Evolutionary conservation across 2,113 vertebrate genomes (phyloP).

Genomic region (Neodon shergylaensis): DNA sequence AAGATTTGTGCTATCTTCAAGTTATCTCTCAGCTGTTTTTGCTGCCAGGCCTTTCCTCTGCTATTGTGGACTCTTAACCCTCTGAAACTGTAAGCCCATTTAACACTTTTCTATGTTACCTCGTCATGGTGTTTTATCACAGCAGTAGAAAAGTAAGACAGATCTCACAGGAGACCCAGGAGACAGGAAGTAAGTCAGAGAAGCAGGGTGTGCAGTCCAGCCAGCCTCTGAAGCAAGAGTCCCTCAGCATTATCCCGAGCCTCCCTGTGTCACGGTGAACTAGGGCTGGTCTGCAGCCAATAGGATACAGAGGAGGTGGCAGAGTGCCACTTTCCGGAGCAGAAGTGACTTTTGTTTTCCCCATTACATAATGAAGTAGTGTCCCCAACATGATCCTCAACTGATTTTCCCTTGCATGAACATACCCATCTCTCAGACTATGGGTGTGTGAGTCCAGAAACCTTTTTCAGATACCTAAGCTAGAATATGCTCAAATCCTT

Average conservation of each 20-base stretch:
- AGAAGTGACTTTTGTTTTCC: not conserved
- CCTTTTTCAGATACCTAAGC: not conserved
- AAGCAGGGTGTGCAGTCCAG: not conserved
- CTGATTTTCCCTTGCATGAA: not conserved
- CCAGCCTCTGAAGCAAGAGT: not conserved
- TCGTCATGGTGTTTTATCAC: not conserved
- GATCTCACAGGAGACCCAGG: not conserved
- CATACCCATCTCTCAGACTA: not conserved
- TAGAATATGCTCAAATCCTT: not conserved
- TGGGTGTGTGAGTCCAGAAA: not conserved
- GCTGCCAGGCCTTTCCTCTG: not conserved
- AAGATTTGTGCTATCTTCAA: not conserved
- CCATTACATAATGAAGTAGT: fast-evolving
- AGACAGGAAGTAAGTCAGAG: not conserved
- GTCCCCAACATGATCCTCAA: not conserved
- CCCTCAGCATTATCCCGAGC: not conserved
- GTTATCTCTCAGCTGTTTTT: not conserved
- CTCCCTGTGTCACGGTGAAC: too few relatives aligned
- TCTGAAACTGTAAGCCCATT: not conserved
- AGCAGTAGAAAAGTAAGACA: not conserved
- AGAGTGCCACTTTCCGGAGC: not conserved
- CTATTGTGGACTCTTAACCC: not conserved
- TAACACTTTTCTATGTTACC: not conserved
- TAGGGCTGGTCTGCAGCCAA: not conserved
- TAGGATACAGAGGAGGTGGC: not conserved